These are phyloP conservation scores for Eulimnadia texana DNA, from an alignment of 1,140 invertebrate species.

Conservation along the genomic window DNA sequence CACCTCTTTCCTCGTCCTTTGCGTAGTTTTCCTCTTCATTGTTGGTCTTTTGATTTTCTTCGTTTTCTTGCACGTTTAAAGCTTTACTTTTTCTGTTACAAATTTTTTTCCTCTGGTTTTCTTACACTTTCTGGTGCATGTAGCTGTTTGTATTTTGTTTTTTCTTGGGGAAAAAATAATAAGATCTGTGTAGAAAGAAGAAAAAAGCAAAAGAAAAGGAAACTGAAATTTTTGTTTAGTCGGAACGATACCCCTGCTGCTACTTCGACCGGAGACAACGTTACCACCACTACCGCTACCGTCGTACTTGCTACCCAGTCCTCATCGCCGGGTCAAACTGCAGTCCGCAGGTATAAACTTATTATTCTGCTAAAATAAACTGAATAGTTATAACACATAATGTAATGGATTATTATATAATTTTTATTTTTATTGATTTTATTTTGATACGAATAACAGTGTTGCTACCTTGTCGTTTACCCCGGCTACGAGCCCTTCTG, in stretches of 20 bases:
- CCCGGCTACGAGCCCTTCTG: not conserved
- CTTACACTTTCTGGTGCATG: not conserved
- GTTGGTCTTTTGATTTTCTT: no score
- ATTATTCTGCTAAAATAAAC: no score
- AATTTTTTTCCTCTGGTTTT: no score
- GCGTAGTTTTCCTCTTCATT: no score
- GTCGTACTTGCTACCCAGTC: constrained; percentile 13
- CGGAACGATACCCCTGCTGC: not conserved
- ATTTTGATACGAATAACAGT: not conserved
- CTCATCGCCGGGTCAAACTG: not conserved
- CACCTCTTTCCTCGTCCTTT: no score
- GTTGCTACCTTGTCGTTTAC: constrained; percentile 1
- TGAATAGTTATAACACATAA: no score
- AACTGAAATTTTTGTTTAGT: not conserved
- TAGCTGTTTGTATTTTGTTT: not conserved
- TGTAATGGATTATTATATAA: no score
- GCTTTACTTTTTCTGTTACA: no score
- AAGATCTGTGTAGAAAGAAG: constrained; percentile 1
- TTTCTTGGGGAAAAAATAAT: not conserved
- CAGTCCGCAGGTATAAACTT: not conserved
- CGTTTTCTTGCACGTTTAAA: no score
- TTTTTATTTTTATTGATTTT: no score
- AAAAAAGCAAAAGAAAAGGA: constrained; percentile 8
- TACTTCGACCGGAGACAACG: not conserved
- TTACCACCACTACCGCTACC: constrained; percentile 14